A percentile compares a stretch with the other conserved stretches of the same genome.
phyloP scores from a whole-genome alignment of 2,888 invertebrate genomes.

The Encarsia formosa region DNA sequence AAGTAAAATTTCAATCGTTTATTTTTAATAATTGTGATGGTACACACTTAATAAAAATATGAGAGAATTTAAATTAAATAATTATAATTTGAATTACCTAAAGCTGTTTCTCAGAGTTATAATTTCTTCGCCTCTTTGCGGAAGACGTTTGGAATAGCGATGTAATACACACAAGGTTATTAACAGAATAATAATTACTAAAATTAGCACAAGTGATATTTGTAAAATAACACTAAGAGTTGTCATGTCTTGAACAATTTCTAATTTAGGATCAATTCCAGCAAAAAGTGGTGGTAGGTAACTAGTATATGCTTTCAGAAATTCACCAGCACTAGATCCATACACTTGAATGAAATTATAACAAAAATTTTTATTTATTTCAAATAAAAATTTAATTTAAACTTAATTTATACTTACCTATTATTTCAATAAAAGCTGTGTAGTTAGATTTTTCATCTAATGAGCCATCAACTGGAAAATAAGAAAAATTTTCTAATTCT shows the following conservation, averaged over 20 bases:
- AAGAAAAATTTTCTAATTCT: constrained; percentile 42
- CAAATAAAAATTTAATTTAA: not conserved
- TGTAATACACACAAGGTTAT: constrained; percentile 64
- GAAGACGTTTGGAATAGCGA: constrained; percentile 62
- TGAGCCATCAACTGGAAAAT: constrained; percentile 65
- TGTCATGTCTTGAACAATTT: constrained; percentile 49
- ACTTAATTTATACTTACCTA: constrained; percentile 56
- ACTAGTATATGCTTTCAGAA: constrained; percentile 67
- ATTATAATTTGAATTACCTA: constrained; percentile 55
- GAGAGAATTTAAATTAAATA: not conserved
- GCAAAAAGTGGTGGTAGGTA: constrained; percentile 72
- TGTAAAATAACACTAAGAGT: constrained; percentile 64
- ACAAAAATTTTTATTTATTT: not conserved
- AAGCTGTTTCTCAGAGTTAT: constrained; percentile 65
- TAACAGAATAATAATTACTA: constrained; percentile 61
- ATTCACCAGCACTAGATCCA: constrained; percentile 50
- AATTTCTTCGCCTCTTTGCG: constrained; percentile 65
- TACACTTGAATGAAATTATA: constrained; percentile 48
- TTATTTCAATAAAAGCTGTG: constrained; percentile 79
- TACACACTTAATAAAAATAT: not conserved
- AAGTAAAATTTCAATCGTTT: too few relatives aligned
- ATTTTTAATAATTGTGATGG: too few relatives aligned
- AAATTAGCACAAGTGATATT: constrained; percentile 63
- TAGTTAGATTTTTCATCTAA: constrained; percentile 77
- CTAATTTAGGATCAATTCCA: constrained; percentile 55